These are phyloP conservation scores for Phrynocephalus versicolor DNA, from an alignment of 2,113 vertebrate genomes.

Conservation along the genomic window DNA sequence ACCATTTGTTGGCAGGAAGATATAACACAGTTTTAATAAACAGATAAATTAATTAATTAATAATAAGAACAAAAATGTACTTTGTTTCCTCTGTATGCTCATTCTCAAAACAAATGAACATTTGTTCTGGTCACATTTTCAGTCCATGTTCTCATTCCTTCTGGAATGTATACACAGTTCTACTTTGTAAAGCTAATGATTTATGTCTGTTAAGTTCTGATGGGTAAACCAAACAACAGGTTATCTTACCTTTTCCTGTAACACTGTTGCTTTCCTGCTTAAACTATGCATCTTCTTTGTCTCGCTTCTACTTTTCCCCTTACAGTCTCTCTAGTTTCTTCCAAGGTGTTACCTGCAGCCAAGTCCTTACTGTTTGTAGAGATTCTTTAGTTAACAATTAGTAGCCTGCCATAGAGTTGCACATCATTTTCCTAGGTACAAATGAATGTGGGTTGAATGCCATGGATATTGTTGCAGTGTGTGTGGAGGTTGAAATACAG, in stretches of 20 bases:
- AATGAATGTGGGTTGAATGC: not conserved
- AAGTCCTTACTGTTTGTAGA: not conserved
- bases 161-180: not conserved
- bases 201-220: not conserved
- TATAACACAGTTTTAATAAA: no score
- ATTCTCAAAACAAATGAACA: not conserved
- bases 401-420: not conserved
- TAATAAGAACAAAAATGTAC: not conserved
- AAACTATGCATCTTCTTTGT: not conserved
- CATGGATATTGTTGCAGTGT: no score
- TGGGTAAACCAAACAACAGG: not conserved
- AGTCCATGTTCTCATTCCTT: not conserved
- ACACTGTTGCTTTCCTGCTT: not conserved
- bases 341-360: not conserved
- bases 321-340: not conserved
- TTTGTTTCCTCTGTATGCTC: not conserved
- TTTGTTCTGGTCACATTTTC: not conserved
- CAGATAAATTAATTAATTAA: no score
- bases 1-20: no score
- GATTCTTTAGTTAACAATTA: not conserved
- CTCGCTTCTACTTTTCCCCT: no score
- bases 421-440: not conserved
- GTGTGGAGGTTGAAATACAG: not conserved
- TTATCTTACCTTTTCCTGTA: not conserved
- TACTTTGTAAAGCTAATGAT: not conserved